Base-by-base conservation (phyloP, 2,797 vertebrate genomes). In the Gobio occitaniae region DNA sequence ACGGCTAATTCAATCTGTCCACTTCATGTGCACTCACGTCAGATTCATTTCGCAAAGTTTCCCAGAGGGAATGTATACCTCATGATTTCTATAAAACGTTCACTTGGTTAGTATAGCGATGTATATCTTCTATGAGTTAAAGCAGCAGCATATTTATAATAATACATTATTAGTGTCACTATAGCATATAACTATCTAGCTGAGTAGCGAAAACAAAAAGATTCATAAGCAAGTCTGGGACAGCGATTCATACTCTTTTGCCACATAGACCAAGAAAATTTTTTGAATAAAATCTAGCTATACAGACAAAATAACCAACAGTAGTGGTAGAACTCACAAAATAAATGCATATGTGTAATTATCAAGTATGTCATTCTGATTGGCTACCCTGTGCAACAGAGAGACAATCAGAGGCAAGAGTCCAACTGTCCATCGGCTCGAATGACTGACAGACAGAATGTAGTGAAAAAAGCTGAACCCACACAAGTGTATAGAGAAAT, bases 131-230 rank as follows among this genome's bases (percentile, higher is more conserved):
- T 86, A 83, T 36, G 71, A 84, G 77, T 89, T 86, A 82, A 89
- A 89, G 89, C 89, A 90, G 89, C 89, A 88, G 86, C 66, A 52
- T 82, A 83, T 84, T 79, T 82, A 85, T 76, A 77, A 78, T 81
- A 78, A 86, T 76, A 88, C 68, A 80, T 66, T 56, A 77, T 84
- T 87, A 76, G 82, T 84, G 56, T 87, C 76, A 84, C 82, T 79
- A 88, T 32, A 88, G 71, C 72, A 77, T 81, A 83, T 80, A 74
- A 80, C 63, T 87, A 87, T 86, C 41, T 75, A 81, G 68, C 83
- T 86, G 69, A 38, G 56, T 21, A 69, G 80, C 54, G 13, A 63
- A 86, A 65, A 65, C 21, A 69, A 41, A 70, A 48, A 50, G 72
- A 65, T 54, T 69, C 68, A 38, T 48, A 44, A 32, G 41, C 52